These are phyloP conservation scores for Acromyrmex heyeri DNA, from an alignment of 1,140 invertebrate species.

Conservation along the genomic window DNA sequence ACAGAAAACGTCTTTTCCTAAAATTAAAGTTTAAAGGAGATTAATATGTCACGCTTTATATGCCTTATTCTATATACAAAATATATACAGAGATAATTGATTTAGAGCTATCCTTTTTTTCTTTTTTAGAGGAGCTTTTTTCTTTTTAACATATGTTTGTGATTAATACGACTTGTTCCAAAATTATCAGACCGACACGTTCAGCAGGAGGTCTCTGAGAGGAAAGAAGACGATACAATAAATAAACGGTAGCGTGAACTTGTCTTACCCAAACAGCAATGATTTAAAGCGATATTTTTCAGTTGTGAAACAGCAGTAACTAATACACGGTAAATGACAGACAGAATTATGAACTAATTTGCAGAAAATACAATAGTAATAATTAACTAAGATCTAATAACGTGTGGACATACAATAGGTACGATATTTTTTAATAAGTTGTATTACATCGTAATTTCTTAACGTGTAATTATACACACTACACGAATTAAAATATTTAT, in stretches of 20 bases:
- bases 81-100: slow-evolving; percentile 81
- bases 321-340: slow-evolving; percentile 68
- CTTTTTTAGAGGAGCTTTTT: slow-evolving; percentile 62
- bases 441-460: slow-evolving; percentile 59
- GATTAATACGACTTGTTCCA: slow-evolving; percentile 75
- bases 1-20: not conserved
- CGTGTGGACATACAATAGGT: slow-evolving; percentile 69
- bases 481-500: slow-evolving; percentile 66
- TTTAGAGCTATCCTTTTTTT: slow-evolving; percentile 65
- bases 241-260: slow-evolving; percentile 73
- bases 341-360: slow-evolving; percentile 73
- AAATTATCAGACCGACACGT: slow-evolving; percentile 81
- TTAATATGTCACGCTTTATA: slow-evolving; percentile 38
- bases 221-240: slow-evolving; percentile 69
- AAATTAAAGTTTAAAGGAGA: slow-evolving; percentile 23
- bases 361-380: slow-evolving; percentile 67
- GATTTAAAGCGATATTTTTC: slow-evolving; percentile 41
- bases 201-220: slow-evolving; percentile 66
- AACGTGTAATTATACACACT: slow-evolving; percentile 58
- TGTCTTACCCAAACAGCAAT: slow-evolving; percentile 76
- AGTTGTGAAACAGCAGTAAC: slow-evolving; percentile 34
- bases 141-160: slow-evolving; percentile 65
- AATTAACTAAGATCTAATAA: slow-evolving; percentile 72
- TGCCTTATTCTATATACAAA: slow-evolving; percentile 18
- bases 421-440: slow-evolving; percentile 70